These are phyloP conservation scores for Tragopan temminckii DNA, from an alignment of 2,797 vertebrate genomes.

Conservation along the genomic window DNA sequence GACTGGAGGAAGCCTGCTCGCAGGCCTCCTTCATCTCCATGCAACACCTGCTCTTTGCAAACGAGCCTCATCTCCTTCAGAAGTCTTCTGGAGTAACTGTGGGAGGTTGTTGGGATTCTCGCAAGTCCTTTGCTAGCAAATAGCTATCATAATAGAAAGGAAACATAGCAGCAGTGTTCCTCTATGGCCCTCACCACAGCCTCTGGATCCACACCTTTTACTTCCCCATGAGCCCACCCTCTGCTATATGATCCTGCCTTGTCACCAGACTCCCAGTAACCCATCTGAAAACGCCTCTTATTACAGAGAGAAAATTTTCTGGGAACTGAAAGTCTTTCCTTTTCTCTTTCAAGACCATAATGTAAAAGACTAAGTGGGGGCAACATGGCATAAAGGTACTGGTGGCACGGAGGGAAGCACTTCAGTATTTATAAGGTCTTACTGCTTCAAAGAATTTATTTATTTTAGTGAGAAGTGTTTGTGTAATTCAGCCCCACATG, in stretches of 20 bases:
- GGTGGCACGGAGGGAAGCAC: neutral
- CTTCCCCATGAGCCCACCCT: neutral
- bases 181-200: neutral
- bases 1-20: neutral
- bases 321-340: neutral
- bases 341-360: neutral
- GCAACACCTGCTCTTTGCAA: neutral
- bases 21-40: neutral
- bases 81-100: neutral
- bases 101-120: neutral
- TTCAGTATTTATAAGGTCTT: neutral
- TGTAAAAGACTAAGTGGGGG: neutral
- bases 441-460: neutral
- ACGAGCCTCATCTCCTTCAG: neutral
- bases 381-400: neutral
- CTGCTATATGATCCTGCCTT: neutral
- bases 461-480: slow-evolving; percentile 11
- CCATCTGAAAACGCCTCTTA: neutral
- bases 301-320: neutral
- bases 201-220: neutral
- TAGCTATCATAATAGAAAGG: neutral
- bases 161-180: neutral
- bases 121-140: neutral
- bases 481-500: neutral
- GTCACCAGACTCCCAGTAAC: neutral